Evolutionary conservation across 2,113 vertebrate genomes (phyloP), one percentile per base, ranked within the genome.

Genomic region (Lampris megalopsis): DNA sequence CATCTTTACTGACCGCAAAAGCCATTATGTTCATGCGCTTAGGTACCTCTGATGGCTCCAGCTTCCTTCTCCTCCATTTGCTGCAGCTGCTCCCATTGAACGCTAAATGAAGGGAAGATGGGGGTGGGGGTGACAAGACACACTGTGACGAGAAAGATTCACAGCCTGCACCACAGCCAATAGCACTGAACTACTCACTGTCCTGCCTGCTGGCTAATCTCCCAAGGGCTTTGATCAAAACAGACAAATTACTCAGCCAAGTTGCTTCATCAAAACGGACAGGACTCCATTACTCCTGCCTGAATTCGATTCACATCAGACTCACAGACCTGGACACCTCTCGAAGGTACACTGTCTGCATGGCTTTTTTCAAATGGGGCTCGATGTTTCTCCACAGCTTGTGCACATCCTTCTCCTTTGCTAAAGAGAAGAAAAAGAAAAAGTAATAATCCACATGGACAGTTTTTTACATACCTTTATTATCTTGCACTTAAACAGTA

Each of bases 341-440:
- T 50, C 97, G 92, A 6, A 99, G 95, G 90, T 99, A 99, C 86
- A 99, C 97, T 0, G 97, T 99, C 92, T 97, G 96, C 97, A 99
- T 99, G 80, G 98, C 97, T 83, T 94, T 97, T 87, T 99, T 99
- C 93, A 99, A 78, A 89, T 99, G 98, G 75, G 98, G 97, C 85
- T 99, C 98, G 35, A 99, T 96, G 75, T 98, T 98, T 68, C 94
- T 96, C 97, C 97, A 99, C 48, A 99, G 94, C 79, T 96, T 97
- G 84, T 97, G 97, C 8, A 96, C 95, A 86, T 99, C 97, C 0
- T 94, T 95, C 83, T 98, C 97, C 84, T 92, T 97, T 63, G 95
- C 98, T 99, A 80, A 54, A 47, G 37, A 85, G 83, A 59, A 0
- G 41, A 9, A 62, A 41, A 11, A 42, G 13, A 62, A 45, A 1